phyloP scores from a whole-genome alignment of 1,140 invertebrate species.

The Macrobrachium nipponense region DNA sequence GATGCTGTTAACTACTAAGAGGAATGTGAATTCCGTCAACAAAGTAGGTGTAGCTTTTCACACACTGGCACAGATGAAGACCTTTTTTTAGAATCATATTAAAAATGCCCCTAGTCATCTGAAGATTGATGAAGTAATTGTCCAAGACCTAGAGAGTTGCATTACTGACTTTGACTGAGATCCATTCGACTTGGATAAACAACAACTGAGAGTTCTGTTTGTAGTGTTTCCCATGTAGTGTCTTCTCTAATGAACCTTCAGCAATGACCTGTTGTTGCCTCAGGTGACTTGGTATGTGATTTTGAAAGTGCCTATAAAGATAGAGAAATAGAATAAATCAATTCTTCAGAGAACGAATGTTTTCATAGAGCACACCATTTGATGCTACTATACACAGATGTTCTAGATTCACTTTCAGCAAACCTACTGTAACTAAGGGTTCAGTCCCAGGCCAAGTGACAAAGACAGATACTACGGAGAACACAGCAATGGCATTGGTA shows the following conservation, averaged over 20 bases:
- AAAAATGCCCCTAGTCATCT: slow-evolving; percentile 15
- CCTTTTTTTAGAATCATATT: slow-evolving; percentile 8
- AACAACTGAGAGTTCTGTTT: too few species aligned
- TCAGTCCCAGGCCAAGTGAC: too few species aligned
- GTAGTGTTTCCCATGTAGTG: too few species aligned
- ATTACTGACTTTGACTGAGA: not conserved
- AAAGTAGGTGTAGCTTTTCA: slow-evolving; percentile 19
- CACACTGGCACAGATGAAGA: slow-evolving; percentile 33
- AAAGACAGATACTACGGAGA: too few species aligned
- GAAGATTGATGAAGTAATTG: slow-evolving; percentile 16
- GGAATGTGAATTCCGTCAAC: slow-evolving; percentile 9
- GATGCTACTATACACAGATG: too few species aligned
- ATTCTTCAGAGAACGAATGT: slow-evolving; percentile 18
- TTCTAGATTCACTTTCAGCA: too few species aligned
- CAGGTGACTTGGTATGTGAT: too few species aligned
- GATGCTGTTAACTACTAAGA: slow-evolving; percentile 4
- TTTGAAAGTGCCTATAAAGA: too few species aligned
- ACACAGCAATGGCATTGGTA: too few species aligned
- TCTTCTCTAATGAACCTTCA: too few species aligned
- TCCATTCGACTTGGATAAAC: not conserved
- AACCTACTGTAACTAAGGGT: too few species aligned
- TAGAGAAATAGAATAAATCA: not conserved
- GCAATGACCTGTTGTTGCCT: too few species aligned
- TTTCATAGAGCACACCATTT: slow-evolving; percentile 11
- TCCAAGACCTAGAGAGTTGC: slow-evolving; percentile 21